Conservation (phyloP, 2,888 invertebrate genomes). For the Cenopis cana region DNA sequence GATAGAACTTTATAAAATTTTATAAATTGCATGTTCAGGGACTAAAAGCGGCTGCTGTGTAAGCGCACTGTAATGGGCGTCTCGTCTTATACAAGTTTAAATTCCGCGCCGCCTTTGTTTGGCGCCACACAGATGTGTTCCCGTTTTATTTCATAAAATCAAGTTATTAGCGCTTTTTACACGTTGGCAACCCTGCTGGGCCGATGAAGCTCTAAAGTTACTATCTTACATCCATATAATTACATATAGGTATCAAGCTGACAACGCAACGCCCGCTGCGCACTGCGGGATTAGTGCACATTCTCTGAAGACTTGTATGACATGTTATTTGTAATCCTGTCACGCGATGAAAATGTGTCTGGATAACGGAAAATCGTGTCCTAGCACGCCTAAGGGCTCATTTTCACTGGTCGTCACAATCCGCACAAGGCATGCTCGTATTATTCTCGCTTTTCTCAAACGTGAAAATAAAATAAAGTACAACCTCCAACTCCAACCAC, state of each 20-base stretch:
- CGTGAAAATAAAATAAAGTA: too few relatives aligned
- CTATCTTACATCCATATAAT: neutral
- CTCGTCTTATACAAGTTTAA: slow-evolving; percentile 37
- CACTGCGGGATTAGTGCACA: neutral
- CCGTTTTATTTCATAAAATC: slow-evolving; percentile 33
- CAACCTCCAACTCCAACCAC: too few relatives aligned
- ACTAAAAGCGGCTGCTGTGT: slow-evolving; percentile 13
- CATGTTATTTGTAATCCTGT: neutral
- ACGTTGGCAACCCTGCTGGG: slow-evolving; percentile 18
- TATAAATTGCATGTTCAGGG: too few relatives aligned
- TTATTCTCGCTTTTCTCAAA: too few relatives aligned
- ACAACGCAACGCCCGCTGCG: neutral
- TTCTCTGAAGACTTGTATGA: neutral
- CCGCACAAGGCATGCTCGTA: too few relatives aligned
- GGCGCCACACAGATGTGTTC: slow-evolving; percentile 41
- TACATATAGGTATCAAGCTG: neutral
- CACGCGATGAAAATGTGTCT: neutral
- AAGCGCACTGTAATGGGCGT: slow-evolving; percentile 31
- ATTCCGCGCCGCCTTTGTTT: slow-evolving; percentile 39
- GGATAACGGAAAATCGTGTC: neutral
- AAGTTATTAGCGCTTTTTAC: slow-evolving; percentile 31
- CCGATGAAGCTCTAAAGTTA: neutral
- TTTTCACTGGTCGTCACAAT: too few relatives aligned
- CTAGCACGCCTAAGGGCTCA: neutral
- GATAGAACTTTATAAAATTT: too few relatives aligned